These are phyloP conservation scores for Epistrophella euchroma DNA, from an alignment of 2,888 invertebrate genomes.

Conservation along the genomic window DNA sequence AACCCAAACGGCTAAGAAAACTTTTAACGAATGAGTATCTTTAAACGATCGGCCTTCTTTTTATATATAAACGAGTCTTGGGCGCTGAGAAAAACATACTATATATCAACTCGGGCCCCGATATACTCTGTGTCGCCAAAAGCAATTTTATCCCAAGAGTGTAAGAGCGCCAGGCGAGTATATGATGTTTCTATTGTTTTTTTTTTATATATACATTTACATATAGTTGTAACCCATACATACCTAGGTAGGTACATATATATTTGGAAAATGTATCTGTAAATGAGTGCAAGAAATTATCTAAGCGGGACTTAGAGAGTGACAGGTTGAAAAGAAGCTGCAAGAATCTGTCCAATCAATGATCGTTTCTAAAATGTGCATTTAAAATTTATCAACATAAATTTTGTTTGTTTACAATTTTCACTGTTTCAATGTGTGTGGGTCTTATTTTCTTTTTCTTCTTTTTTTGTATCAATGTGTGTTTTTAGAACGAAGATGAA, in stretches of 20 bases:
- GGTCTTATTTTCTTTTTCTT: not conserved
- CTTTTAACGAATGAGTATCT: constrained; percentile 77
- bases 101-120: constrained; percentile 28
- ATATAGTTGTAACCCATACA: constrained; percentile 11
- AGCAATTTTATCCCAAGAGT: constrained; percentile 42
- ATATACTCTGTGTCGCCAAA: constrained; percentile 27
- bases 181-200: not conserved
- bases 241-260: not conserved
- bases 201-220: not conserved
- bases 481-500: not conserved
- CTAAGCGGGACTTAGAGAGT: constrained; percentile 47
- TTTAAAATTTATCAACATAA: constrained; percentile 24
- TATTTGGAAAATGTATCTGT: constrained; percentile 5
- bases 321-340: constrained; percentile 36
- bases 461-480: not conserved
- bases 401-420: constrained; percentile 60
- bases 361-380: constrained; percentile 12
- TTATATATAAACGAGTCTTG: constrained; percentile 67
- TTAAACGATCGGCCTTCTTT: constrained; percentile 64
- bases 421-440: not conserved
- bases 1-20: constrained; percentile 79
- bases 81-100: constrained; percentile 65
- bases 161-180: constrained; percentile 16
- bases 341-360: constrained; percentile 54
- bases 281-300: constrained; percentile 13